phyloP scores from a whole-genome alignment of 1,140 invertebrate species.

The Dinothrombium tinctorium region DNA sequence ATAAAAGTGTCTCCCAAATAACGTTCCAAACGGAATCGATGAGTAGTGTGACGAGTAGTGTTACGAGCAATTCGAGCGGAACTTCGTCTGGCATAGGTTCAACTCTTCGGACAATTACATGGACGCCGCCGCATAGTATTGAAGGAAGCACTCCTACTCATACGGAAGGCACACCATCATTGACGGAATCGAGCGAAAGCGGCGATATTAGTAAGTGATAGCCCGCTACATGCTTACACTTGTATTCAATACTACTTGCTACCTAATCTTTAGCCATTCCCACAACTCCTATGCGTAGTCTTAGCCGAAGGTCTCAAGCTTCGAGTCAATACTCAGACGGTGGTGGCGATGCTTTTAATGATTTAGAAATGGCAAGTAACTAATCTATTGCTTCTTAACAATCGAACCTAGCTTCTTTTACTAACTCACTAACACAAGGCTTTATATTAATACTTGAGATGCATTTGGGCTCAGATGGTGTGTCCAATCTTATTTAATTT shows the following conservation, averaged over 20 bases:
- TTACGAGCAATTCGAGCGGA: constrained; percentile 9
- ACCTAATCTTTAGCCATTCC: background rate
- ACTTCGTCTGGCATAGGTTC: constrained; percentile 27
- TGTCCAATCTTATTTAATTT: too few relatives aligned
- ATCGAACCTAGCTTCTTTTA: too few relatives aligned
- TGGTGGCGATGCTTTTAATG: background rate
- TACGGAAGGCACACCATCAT: constrained; percentile 90
- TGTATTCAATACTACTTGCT: background rate
- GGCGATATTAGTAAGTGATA: constrained; percentile 46
- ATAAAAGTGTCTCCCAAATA: constrained; percentile 14
- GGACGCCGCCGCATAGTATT: constrained; percentile 64
- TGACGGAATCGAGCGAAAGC: constrained; percentile 82
- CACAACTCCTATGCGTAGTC: background rate
- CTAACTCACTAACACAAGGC: too few relatives aligned
- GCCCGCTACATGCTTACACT: background rate
- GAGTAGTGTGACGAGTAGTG: constrained; percentile 10
- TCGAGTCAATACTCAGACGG: background rate
- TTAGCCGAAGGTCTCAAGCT: background rate
- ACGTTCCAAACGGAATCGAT: constrained; percentile 15
- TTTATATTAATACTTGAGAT: too few relatives aligned
- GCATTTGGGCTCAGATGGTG: too few relatives aligned
- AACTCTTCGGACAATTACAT: constrained; percentile 33
- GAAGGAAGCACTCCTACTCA: constrained; percentile 80
- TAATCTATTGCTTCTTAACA: too few relatives aligned
- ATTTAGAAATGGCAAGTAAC: background rate